Percentiles rank a stretch among this genome's conserved stretches.
These are phyloP conservation scores for Platyscapa corneri DNA, from an alignment of 1,140 invertebrate species.

Conservation along the genomic window DNA sequence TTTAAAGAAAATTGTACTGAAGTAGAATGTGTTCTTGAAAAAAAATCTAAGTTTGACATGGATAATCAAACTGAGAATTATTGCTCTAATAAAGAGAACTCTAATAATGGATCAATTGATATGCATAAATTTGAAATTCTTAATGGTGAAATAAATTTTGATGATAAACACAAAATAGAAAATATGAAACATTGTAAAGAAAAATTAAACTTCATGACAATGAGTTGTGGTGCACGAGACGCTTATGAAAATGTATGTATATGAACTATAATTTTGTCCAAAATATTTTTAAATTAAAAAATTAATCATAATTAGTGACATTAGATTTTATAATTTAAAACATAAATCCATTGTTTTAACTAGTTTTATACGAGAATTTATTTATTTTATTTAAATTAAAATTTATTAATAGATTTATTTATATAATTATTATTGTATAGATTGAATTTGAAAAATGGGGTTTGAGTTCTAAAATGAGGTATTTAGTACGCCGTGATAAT, in stretches of 20 bases:
- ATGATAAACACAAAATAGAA: background rate
- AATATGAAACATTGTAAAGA: conserved; percentile 38
- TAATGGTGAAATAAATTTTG: conserved; percentile 15
- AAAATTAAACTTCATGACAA: conserved; percentile 55
- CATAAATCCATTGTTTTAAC: no score
- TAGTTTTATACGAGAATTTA: no score
- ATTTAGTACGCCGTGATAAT: conserved; percentile 69
- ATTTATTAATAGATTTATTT: background rate
- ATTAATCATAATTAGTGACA: background rate
- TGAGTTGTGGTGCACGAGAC: conserved; percentile 69
- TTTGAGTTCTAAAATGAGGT: conserved; percentile 64
- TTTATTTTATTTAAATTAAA: background rate
- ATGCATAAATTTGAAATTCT: background rate
- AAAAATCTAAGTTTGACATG: conserved; percentile 38
- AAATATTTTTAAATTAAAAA: background rate
- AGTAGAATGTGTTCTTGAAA: conserved; percentile 18
- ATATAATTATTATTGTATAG: conserved; percentile 50
- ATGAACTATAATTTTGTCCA: background rate
- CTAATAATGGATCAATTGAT: conserved; percentile 30
- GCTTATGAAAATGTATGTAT: conserved; percentile 65
- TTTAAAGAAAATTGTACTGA: conserved; percentile 26
- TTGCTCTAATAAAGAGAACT: conserved; percentile 38
- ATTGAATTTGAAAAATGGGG: conserved; percentile 70
- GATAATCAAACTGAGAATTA: background rate
- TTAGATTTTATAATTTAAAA: background rate